Evolutionary conservation across 2,797 vertebrate species (phyloP), one percentile per base, ranked within the genome.

Genomic region (Microcaecilia unicolor): DNA sequence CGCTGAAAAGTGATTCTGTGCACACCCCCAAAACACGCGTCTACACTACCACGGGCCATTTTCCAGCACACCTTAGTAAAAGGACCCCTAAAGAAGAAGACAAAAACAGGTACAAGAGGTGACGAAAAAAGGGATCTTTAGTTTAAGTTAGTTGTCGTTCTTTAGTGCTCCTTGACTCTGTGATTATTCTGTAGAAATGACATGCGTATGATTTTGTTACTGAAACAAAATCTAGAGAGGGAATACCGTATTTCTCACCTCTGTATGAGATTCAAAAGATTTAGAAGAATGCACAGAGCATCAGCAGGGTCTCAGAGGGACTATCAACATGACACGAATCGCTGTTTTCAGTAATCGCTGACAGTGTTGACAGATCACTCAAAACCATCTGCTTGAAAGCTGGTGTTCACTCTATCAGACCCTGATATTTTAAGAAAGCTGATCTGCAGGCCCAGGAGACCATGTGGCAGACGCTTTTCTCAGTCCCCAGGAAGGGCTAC

Each of bases 361-460:
- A 75, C 84, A 75, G 76, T 73, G 77, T 78, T 96, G 91, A 97
- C 92, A 82, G 90, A 89, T 86, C 86, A 89, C 91, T 89, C 85
- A 80, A 69, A 76, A 80, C 92, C 95, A 93, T 96, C 92, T 98
- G 95, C 87, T 97, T 65, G 21, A 80, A 77, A 76, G 79, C 83
- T 71, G 76, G 74, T 33, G 65, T 83, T 77, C 67, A 78, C 81
- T 83, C 76, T 78, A 80, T 87, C 77, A 85, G 89, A 87, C 90
- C 89, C 83, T 83, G 76, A 46, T 91, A 87, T 90, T 93, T 93
- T 89, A 85, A 56, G 76, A 85, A 76, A 28, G 70, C 78, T 91
- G 87, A 92, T 91, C 84, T 83, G 64, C 3, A 24, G 60, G 58
- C 85, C 74, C 81, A 74, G 34, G 72, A 87, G 88, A 74, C 76